A percentile compares a stretch with the other conserved stretches of the same genome.
phyloP scores from a whole-genome alignment of 2,797 vertebrate genomes.

The Eremophila alpestris region DNA sequence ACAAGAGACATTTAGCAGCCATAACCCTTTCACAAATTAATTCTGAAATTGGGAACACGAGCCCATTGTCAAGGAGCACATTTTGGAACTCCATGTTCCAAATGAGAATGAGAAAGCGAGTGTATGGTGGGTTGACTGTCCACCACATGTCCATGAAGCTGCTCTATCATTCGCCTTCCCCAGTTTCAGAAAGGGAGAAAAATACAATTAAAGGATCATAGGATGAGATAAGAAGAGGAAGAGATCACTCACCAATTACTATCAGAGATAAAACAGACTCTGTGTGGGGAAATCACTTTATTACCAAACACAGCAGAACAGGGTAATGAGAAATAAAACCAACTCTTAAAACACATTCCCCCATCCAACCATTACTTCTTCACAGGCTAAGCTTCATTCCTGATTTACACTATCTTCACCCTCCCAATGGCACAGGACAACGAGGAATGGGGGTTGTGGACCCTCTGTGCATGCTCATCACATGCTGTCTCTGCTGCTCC shows the following conservation, averaged over 20 bases:
- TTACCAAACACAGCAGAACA: neutral
- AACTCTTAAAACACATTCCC: neutral
- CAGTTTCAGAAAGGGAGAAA: neutral
- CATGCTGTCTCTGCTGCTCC: neutral
- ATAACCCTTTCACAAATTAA: neutral
- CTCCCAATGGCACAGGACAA: accelerated
- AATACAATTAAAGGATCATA: neutral
- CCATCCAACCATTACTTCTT: neutral
- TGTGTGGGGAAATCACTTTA: neutral
- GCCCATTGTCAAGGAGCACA: neutral
- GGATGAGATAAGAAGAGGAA: neutral
- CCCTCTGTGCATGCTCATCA: neutral
- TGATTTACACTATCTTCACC: neutral
- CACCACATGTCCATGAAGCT: neutral
- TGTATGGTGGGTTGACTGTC: neutral
- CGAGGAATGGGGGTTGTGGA: neutral
- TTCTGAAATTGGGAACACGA: neutral
- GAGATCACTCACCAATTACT: neutral
- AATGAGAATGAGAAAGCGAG: neutral
- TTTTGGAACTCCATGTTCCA: neutral
- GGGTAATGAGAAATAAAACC: neutral
- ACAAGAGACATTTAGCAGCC: neutral
- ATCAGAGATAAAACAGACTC: neutral
- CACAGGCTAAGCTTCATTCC: neutral
- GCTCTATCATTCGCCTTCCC: accelerated